These are phyloP conservation scores for Acronicta psi DNA, from an alignment of 2,888 invertebrate genomes.

Conservation along the genomic window DNA sequence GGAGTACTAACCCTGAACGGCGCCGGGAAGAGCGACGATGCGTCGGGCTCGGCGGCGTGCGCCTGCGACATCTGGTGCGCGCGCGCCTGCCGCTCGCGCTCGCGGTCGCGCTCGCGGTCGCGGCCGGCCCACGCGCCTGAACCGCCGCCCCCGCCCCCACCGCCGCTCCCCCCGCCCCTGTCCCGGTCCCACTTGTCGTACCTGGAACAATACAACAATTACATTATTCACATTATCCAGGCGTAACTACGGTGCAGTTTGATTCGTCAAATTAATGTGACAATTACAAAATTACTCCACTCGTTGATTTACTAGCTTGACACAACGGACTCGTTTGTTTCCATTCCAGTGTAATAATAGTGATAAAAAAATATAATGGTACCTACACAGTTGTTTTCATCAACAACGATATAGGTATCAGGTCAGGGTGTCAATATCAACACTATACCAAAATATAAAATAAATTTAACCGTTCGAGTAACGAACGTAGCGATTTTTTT, in stretches of 20 bases:
- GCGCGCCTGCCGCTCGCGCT: slow-evolving; percentile 93
- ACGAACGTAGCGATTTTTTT: slow-evolving; percentile 29
- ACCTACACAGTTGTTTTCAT: slow-evolving; percentile 20
- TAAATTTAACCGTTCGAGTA: slow-evolving; percentile 11
- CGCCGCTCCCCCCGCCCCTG: slow-evolving; percentile 77
- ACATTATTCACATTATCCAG: slow-evolving; percentile 15
- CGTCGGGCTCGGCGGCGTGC: slow-evolving; percentile 89
- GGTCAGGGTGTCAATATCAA: no score
- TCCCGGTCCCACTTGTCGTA: slow-evolving; percentile 88
- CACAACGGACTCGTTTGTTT: slow-evolving; percentile 21
- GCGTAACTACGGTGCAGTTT: background rate
- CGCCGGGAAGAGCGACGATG: slow-evolving; percentile 90
- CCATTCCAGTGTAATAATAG: slow-evolving; percentile 9
- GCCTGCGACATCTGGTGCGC: slow-evolving; percentile 92
- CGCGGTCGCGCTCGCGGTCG: slow-evolving; percentile 93
- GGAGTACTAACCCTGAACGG: slow-evolving; percentile 90
- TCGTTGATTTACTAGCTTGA: slow-evolving; percentile 29
- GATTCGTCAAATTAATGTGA: slow-evolving; percentile 29
- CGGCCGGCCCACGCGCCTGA: slow-evolving; percentile 74
- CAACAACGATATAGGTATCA: slow-evolving; percentile 19
- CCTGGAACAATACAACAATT: slow-evolving; percentile 68
- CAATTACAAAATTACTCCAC: slow-evolving; percentile 42
- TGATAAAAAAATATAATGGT: background rate
- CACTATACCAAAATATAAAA: slow-evolving; percentile 30
- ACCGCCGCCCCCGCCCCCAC: slow-evolving; percentile 69